These are phyloP conservation scores for Cremastobaeus sp. DNA, from an alignment of 2,888 invertebrate species.

Conservation along the genomic window DNA sequence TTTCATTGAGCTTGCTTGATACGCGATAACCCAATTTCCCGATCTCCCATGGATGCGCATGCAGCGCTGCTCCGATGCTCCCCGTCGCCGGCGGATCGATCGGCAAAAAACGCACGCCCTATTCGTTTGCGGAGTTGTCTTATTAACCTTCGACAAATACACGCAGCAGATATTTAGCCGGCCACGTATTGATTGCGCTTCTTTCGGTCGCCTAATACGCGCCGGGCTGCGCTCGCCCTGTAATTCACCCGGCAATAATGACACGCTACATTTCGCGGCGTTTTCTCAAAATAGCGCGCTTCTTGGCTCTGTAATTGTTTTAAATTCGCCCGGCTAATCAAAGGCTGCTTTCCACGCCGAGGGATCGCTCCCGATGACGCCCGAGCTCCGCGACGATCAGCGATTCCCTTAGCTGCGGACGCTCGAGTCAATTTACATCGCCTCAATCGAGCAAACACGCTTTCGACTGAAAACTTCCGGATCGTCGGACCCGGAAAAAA, in stretches of 20 bases:
- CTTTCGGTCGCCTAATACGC: conserved; percentile 9
- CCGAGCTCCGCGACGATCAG: neutral
- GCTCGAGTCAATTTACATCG: neutral
- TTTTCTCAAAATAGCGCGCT: conserved; percentile 14
- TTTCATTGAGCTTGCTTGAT: no score
- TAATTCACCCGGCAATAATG: conserved; percentile 43
- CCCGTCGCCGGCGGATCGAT: conserved; percentile 28
- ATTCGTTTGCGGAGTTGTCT: conserved; percentile 37
- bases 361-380: no score
- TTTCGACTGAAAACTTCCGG: no score
- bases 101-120: conserved; percentile 29
- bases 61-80: conserved; percentile 7
- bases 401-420: neutral
- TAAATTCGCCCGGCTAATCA: conserved; percentile 8
- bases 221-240: conserved; percentile 1
- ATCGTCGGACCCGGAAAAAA: no score
- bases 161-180: conserved; percentile 39
- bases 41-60: conserved; percentile 20
- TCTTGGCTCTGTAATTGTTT: conserved; percentile 1
- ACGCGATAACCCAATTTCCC: conserved; percentile 36
- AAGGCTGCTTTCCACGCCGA: neutral
- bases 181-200: conserved; percentile 41
- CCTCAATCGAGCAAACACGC: no score
- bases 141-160: conserved; percentile 50
- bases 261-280: conserved; percentile 35